Evolutionary conservation across 2,797 vertebrate species (phyloP).

Genomic region (Ceryle rudis): DNA sequence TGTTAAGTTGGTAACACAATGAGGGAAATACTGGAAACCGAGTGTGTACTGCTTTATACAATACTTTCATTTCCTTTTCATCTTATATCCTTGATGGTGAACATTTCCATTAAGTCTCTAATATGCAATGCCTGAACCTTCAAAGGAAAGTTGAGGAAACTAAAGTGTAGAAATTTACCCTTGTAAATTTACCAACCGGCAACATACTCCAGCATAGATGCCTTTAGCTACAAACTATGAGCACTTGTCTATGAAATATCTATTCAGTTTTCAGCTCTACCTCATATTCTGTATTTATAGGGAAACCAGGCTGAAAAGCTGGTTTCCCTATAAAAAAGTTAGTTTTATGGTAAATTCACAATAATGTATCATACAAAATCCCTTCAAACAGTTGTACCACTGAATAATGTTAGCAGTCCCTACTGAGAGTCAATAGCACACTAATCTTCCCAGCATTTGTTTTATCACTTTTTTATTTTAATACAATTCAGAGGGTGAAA

Average conservation of each 20-base stretch:
- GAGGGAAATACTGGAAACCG: background rate
- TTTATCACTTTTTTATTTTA: background rate
- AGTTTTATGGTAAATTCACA: background rate
- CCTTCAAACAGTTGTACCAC: background rate
- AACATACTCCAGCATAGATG: background rate
- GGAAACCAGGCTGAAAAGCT: background rate
- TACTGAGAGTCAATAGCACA: constrained; percentile 26
- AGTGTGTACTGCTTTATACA: constrained; percentile 22
- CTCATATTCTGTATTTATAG: background rate
- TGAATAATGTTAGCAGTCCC: constrained; percentile 39
- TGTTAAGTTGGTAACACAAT: background rate
- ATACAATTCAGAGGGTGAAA: background rate
- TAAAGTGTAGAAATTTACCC: background rate
- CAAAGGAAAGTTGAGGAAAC: background rate
- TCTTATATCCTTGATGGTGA: constrained; percentile 31
- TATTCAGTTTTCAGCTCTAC: background rate
- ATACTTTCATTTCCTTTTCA: constrained; percentile 58
- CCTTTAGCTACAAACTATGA: background rate
- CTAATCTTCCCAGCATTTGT: background rate
- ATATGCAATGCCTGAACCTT: constrained; percentile 21
- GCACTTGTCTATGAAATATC: background rate
- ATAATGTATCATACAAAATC: background rate
- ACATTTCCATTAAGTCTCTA: constrained; percentile 29
- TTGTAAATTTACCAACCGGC: background rate
- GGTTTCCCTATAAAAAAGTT: too few relatives aligned